A percentile compares a stretch with the other conserved stretches of the same genome.
These are phyloP conservation scores for Notocelia uddmanniana DNA, from an alignment of 2,888 invertebrate genomes.

Conservation along the genomic window DNA sequence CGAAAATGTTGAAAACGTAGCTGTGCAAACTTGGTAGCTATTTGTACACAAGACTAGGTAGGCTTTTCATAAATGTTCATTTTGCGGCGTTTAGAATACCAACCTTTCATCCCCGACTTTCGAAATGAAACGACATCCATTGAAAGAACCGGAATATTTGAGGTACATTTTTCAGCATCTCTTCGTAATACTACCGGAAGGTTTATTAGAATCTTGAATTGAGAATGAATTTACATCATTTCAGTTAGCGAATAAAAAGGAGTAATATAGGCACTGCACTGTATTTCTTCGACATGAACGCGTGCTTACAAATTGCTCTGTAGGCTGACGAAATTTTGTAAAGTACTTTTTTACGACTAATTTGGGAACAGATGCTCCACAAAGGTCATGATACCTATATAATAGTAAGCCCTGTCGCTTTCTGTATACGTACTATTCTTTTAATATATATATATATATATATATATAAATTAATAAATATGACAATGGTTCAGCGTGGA, in stretches of 20 bases:
- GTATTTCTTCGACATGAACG: no score
- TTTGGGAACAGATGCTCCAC: neutral
- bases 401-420: neutral
- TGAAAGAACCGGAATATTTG: slow-evolving; percentile 28
- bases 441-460: no score
- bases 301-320: neutral
- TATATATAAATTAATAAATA: neutral
- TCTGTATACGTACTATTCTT: neutral
- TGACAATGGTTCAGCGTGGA: neutral
- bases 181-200: neutral
- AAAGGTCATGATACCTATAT: neutral
- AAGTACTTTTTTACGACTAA: slow-evolving; percentile 7
- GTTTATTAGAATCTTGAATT: slow-evolving; percentile 27
- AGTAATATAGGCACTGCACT: neutral
- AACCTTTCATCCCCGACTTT: slow-evolving; percentile 21
- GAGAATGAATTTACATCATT: slow-evolving; percentile 10
- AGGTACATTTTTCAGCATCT: slow-evolving; percentile 16
- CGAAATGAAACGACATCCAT: slow-evolving; percentile 14
- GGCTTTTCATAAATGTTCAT: slow-evolving; percentile 33
- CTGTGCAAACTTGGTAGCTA: neutral
- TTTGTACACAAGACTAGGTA: slow-evolving; percentile 5
- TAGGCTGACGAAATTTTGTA: slow-evolving; percentile 1
- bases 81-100: slow-evolving; percentile 26
- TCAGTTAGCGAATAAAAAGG: neutral
- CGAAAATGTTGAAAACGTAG: neutral